These are phyloP conservation scores for Catamblyrhynchus diadema DNA, from an alignment of 2,797 vertebrate species.

Conservation along the genomic window DNA sequence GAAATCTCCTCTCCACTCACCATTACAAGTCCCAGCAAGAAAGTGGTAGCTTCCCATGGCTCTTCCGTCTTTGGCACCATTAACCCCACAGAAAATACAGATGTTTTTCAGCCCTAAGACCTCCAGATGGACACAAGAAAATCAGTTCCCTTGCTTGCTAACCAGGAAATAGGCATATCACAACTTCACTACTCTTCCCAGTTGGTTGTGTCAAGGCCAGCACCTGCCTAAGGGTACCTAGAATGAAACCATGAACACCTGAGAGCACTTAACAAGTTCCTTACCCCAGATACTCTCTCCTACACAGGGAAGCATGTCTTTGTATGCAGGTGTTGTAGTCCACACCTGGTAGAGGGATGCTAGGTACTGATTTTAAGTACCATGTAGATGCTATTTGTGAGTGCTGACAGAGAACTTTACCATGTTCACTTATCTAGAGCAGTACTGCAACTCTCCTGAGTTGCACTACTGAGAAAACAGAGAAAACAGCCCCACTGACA, in stretches of 20 bases:
- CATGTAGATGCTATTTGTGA: background rate
- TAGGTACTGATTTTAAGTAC: background rate
- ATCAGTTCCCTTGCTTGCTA: fast-evolving
- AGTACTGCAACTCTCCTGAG: background rate
- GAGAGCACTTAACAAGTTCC: background rate
- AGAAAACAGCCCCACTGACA: background rate
- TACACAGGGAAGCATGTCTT: background rate
- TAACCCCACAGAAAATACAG: background rate
- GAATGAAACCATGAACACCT: background rate
- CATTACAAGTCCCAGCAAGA: background rate
- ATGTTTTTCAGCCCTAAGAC: background rate
- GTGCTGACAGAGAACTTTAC: background rate
- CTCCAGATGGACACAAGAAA: background rate
- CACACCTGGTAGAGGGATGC: background rate
- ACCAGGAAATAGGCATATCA: background rate
- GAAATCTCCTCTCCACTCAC: background rate
- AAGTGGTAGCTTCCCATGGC: background rate
- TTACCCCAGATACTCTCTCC: background rate
- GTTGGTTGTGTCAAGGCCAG: background rate
- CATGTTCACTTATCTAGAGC: background rate
- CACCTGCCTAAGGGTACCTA: background rate
- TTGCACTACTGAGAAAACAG: background rate
- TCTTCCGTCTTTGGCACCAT: background rate
- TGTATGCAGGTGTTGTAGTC: background rate
- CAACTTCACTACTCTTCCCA: background rate